Conservation (phyloP, 2,113 vertebrate genomes). For the Buteo buteo region DNA sequence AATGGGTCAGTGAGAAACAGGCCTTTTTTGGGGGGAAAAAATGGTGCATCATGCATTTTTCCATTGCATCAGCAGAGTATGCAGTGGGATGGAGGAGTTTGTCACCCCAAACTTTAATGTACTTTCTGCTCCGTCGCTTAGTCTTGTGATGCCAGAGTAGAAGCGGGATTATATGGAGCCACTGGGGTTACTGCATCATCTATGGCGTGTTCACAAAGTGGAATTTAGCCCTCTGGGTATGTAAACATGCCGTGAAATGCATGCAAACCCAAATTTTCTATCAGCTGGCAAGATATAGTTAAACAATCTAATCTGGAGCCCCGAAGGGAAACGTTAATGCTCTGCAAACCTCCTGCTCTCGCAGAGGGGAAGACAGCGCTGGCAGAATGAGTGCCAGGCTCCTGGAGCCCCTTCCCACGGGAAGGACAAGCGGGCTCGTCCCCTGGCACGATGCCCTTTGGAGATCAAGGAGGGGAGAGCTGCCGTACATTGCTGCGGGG, state of each 20-base stretch:
- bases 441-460: rapidly evolving
- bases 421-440: not conserved
- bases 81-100: not conserved
- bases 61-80: too few species aligned
- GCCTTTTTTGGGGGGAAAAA: rapidly evolving
- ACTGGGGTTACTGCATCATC: not conserved
- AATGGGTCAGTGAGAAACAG: not conserved
- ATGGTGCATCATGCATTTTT: rapidly evolving
- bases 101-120: not conserved
- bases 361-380: not conserved
- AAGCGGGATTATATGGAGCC: not conserved
- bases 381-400: not conserved
- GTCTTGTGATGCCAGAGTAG: not conserved
- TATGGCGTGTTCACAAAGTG: rapidly evolving
- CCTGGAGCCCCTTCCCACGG: not conserved
- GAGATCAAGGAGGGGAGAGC: not conserved
- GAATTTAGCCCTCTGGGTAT: not conserved
- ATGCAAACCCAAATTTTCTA: not conserved
- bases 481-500: not conserved
- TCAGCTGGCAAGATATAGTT: not conserved
- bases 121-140: not conserved
- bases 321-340: not conserved
- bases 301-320: not conserved
- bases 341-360: not conserved
- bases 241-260: not conserved